These are phyloP conservation scores for Cuculus canorus DNA, from an alignment of 2,797 vertebrate genomes.

Conservation along the genomic window DNA sequence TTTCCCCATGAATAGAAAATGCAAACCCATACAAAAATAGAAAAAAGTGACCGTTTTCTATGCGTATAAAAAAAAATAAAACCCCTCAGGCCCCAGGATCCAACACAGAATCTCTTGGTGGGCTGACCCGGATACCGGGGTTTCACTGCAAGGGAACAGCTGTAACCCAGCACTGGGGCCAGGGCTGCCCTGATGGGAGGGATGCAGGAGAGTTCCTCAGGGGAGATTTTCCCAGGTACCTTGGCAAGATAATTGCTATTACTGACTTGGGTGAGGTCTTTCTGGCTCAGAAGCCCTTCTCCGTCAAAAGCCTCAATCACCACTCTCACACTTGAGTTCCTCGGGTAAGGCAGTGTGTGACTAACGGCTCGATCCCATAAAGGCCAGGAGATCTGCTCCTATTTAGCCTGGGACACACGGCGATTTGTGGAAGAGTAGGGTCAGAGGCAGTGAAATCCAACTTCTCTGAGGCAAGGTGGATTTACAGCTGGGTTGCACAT, in stretches of 20 bases:
- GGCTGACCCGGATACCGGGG: neutral
- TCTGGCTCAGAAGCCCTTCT: neutral
- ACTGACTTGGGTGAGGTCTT: neutral
- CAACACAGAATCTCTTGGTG: too few species aligned
- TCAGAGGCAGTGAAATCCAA: neutral
- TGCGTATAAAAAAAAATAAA: too few species aligned
- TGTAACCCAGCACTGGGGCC: neutral
- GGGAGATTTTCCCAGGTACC: neutral
- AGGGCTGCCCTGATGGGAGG: neutral
- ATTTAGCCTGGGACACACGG: neutral
- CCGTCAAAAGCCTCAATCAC: neutral
- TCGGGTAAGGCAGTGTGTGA: neutral
- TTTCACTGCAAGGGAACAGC: neutral
- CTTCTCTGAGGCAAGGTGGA: neutral
- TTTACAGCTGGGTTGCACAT: neutral
- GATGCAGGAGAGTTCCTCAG: neutral
- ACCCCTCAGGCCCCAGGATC: too few species aligned
- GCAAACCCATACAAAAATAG: constrained; percentile 80
- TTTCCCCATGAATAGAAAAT: constrained; percentile 75
- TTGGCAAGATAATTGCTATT: neutral
- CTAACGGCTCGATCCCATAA: neutral
- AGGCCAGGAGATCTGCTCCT: neutral
- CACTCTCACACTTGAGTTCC: neutral
- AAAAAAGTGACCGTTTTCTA: too few species aligned
- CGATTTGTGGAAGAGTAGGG: neutral